These are phyloP conservation scores for Margarornis squamiger DNA, from an alignment of 2,797 vertebrate species.

Conservation along the genomic window DNA sequence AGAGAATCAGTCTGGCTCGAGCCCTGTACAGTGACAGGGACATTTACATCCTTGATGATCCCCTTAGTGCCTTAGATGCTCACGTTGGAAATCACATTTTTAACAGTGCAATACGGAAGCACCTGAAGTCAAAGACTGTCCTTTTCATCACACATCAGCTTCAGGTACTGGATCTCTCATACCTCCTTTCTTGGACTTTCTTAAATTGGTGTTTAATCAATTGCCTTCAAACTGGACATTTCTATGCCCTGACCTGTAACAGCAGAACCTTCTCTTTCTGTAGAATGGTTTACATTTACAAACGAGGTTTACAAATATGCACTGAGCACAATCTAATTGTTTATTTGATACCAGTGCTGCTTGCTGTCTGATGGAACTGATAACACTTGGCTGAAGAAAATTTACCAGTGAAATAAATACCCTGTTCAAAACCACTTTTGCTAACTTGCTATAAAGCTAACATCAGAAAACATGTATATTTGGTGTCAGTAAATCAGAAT, in stretches of 20 bases:
- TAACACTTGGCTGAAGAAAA: neutral
- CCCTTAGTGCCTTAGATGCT: slow-evolving; percentile 91
- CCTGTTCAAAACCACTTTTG: neutral
- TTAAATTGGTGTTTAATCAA: neutral
- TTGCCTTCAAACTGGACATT: neutral
- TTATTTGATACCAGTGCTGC: neutral
- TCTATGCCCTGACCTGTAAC: neutral
- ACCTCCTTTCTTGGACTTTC: neutral
- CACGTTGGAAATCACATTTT: slow-evolving; percentile 94
- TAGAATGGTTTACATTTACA: neutral
- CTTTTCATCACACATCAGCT: slow-evolving; percentile 92
- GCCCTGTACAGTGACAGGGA: slow-evolving; percentile 89
- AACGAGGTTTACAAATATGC: neutral
- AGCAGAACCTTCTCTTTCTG: neutral
- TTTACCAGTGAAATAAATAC: neutral
- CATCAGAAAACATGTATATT: neutral
- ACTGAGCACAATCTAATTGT: neutral
- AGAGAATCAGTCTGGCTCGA: slow-evolving; percentile 90
- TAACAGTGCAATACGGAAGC: slow-evolving; percentile 88
- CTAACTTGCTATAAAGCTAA: neutral
- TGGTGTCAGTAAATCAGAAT: neutral
- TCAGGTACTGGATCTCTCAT: slow-evolving; percentile 77
- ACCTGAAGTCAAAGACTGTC: slow-evolving; percentile 87
- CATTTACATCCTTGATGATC: slow-evolving; percentile 91
- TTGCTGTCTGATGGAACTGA: neutral